These are phyloP conservation scores for Drosophila cognata DNA, from an alignment of 2,888 invertebrate species.

Conservation along the genomic window DNA sequence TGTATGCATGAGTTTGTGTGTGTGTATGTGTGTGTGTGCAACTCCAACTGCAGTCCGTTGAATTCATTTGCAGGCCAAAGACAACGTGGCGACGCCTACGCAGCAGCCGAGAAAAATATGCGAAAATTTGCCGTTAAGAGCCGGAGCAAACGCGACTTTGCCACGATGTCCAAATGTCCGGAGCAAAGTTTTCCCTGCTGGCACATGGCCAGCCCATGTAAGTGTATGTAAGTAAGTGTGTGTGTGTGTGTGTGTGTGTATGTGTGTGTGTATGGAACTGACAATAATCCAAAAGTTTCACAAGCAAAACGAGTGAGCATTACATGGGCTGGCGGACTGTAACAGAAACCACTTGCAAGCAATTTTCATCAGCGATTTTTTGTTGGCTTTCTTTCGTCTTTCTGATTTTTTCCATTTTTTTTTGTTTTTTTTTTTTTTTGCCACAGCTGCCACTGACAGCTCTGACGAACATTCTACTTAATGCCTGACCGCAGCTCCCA, in stretches of 20 bases:
- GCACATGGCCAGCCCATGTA: conserved; percentile 64
- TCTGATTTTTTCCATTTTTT: conserved; percentile 8
- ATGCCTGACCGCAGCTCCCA: conserved; percentile 61
- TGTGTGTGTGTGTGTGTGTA: conserved; percentile 20
- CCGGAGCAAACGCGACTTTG: conserved; percentile 50
- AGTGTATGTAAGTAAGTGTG: conserved; percentile 13
- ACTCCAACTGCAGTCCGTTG: conserved; percentile 52
- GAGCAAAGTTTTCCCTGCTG: conserved; percentile 56
- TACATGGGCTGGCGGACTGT: conserved; percentile 72
- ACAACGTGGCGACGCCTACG: conserved; percentile 74
- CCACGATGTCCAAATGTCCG: conserved; percentile 58
- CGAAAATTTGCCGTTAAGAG: conserved; percentile 76
- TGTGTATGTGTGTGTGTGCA: conserved; percentile 18
- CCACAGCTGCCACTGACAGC: conserved; percentile 68
- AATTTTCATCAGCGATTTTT: conserved; percentile 76
- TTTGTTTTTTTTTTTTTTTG: neutral
- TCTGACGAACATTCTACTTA: conserved; percentile 63
- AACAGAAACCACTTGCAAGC: conserved; percentile 78
- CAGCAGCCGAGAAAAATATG: conserved; percentile 67
- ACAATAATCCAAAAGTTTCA: conserved; percentile 81
- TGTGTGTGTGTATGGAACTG: conserved; percentile 50
- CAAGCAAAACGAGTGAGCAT: conserved; percentile 78
- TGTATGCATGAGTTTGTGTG: conserved; percentile 5
- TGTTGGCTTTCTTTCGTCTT: conserved; percentile 8
- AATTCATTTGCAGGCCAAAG: conserved; percentile 66